A percentile compares a stretch with the other conserved stretches of the same genome.
These are phyloP conservation scores for Temnothorax ravouxi DNA, from an alignment of 2,888 invertebrate genomes.

Conservation along the genomic window DNA sequence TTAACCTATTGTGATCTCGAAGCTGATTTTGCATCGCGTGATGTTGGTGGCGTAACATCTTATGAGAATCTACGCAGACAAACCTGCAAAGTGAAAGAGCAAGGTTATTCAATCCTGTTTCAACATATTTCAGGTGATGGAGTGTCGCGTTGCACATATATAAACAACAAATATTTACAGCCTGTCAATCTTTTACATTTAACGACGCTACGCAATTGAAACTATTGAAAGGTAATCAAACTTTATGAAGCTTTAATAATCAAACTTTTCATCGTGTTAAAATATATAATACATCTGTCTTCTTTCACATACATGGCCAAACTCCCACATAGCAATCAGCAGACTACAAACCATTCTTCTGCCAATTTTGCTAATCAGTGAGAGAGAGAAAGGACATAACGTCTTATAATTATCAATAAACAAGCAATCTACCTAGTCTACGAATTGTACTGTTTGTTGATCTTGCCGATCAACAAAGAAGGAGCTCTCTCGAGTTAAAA, in stretches of 20 bases:
- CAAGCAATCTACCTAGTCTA: not conserved
- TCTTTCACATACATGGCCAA: not conserved
- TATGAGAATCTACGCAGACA: conserved; percentile 79
- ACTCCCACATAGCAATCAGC: not conserved
- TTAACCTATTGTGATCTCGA: conserved; percentile 88
- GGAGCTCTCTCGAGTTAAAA: not conserved
- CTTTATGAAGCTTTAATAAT: not conserved
- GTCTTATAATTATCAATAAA: not conserved
- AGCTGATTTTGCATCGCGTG: conserved; percentile 90
- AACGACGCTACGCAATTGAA: not conserved
- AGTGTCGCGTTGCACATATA: not conserved
- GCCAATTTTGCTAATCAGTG: conserved; percentile 12
- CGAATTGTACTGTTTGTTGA: not conserved
- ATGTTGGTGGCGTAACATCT: conserved; percentile 88
- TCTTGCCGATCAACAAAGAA: not conserved
- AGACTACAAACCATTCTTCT: conserved; percentile 20
- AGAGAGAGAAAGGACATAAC: not conserved
- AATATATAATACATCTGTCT: not conserved
- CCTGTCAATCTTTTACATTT: too few species aligned
- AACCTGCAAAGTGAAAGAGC: conserved; percentile 66
- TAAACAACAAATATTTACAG: too few species aligned
- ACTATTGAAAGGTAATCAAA: too few species aligned
- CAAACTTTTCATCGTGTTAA: not conserved
- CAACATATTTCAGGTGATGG: not conserved
- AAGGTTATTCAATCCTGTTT: not conserved